Evolutionary conservation across 2,888 invertebrate genomes (phyloP).

Genomic region (Junonia oenone): DNA sequence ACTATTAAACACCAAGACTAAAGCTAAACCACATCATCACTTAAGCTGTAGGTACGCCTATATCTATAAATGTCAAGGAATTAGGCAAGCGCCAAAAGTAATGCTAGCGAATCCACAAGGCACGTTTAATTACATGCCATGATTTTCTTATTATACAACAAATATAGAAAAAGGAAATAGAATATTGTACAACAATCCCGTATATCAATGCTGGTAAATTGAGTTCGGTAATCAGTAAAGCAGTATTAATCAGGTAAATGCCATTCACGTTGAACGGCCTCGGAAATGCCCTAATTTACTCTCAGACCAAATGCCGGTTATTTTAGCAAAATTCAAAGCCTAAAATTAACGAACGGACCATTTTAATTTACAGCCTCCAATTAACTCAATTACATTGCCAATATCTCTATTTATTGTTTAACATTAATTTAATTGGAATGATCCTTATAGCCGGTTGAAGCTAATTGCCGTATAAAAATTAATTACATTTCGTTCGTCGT

Average conservation of each 20-base stretch:
- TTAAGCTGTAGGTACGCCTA: no score
- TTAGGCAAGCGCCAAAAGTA: no score
- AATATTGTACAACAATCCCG: background rate
- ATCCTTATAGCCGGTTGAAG: background rate
- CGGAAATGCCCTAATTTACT: conserved; percentile 67
- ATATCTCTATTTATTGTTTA: conserved; percentile 48
- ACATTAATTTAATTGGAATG: conserved; percentile 37
- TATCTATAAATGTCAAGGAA: no score
- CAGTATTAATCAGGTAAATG: conserved; percentile 29
- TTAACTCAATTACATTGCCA: conserved; percentile 44
- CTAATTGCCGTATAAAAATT: background rate
- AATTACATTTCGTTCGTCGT: background rate
- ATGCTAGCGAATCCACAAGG: no score
- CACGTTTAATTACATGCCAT: conserved; percentile 21
- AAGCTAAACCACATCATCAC: no score
- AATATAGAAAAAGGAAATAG: no score
- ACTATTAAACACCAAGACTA: no score
- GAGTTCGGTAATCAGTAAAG: conserved; percentile 18
- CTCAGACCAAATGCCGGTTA: conserved; percentile 48
- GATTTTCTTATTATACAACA: background rate
- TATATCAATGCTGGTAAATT: conserved; percentile 1
- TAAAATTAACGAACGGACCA: conserved; percentile 50
- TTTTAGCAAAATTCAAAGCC: conserved; percentile 54
- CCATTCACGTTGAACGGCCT: conserved; percentile 32
- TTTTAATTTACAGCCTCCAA: conserved; percentile 53